Percentiles rank a stretch among this genome's conserved stretches.
Evolutionary conservation across 2,113 vertebrate genomes (phyloP).

Genomic region (Bujurquina vittata): DNA sequence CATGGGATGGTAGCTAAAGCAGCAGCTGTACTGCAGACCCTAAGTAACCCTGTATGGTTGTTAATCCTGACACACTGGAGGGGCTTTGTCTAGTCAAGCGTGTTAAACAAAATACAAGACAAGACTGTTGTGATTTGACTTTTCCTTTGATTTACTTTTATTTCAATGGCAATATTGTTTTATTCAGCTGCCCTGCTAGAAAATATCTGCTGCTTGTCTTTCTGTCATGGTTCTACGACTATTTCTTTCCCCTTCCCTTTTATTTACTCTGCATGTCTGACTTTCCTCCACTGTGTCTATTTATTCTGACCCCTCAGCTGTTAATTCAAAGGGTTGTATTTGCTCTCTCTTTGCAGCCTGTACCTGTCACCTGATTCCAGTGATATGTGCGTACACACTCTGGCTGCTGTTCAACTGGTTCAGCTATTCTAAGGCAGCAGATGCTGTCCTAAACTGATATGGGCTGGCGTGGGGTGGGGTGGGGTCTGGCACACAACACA

Average conservation of each 20-base stretch:
- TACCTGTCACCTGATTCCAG: constrained; percentile 51
- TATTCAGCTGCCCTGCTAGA: constrained; percentile 39
- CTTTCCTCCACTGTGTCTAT: background rate
- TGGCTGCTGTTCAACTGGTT: constrained; percentile 21
- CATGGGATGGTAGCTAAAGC: background rate
- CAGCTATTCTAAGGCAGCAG: constrained; percentile 58
- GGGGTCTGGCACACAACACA: constrained; percentile 16
- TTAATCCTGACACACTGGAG: constrained; percentile 13
- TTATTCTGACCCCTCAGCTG: constrained; percentile 7
- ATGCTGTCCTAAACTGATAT: constrained; percentile 60
- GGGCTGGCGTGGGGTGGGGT: constrained; percentile 7
- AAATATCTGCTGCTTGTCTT: background rate
- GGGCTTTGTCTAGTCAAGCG: background rate
- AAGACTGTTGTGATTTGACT: constrained; percentile 8
- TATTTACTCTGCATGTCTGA: background rate
- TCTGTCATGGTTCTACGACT: background rate
- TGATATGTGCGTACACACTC: constrained; percentile 12
- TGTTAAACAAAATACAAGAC: constrained; percentile 5
- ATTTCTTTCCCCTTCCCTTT: constrained; percentile 15
- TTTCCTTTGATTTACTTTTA: constrained; percentile 18
- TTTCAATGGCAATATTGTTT: constrained; percentile 51
- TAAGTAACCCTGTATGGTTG: background rate
- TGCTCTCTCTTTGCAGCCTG: constrained; percentile 22
- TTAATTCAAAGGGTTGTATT: constrained; percentile 19
- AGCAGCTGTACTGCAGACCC: constrained; percentile 18